Conservation (phyloP, 2,797 vertebrate species). For the Champsocephalus gunnari region DNA sequence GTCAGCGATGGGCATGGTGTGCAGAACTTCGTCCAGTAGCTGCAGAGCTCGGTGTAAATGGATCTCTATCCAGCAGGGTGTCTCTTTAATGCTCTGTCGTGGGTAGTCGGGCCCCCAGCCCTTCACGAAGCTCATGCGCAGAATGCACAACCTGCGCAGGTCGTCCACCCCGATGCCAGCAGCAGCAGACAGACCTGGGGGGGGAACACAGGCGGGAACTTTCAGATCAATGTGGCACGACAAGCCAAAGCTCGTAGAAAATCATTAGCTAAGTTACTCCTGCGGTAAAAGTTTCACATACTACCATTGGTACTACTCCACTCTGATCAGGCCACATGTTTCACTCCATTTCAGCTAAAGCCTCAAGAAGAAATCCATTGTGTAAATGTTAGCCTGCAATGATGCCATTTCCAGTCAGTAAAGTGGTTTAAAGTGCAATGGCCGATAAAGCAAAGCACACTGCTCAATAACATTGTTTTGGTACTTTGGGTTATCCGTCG, state of each 20-base stretch:
- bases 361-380: neutral
- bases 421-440: neutral
- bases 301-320: neutral
- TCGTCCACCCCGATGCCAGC: constrained; percentile 97
- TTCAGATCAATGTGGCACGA: constrained; percentile 34
- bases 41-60: constrained; percentile 96
- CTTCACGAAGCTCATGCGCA: constrained; percentile 98
- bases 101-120: constrained; percentile 98
- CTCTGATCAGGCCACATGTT: neutral
- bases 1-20: constrained; percentile 98
- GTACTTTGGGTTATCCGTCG: too few relatives aligned
- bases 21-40: constrained; percentile 97
- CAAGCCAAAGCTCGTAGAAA: constrained; percentile 15
- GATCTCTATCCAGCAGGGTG: constrained; percentile 98
- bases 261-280: neutral
- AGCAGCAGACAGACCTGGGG: constrained; percentile 92
- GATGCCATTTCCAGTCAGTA: neutral
- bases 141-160: constrained; percentile 94
- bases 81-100: constrained; percentile 97
- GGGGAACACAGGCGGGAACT: neutral
- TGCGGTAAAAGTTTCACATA: constrained; percentile 22
- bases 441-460: neutral
- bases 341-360: neutral
- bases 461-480: neutral
- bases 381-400: neutral